Conservation (phyloP, 1,140 invertebrate genomes). For the Calliopsis andreniformis region DNA sequence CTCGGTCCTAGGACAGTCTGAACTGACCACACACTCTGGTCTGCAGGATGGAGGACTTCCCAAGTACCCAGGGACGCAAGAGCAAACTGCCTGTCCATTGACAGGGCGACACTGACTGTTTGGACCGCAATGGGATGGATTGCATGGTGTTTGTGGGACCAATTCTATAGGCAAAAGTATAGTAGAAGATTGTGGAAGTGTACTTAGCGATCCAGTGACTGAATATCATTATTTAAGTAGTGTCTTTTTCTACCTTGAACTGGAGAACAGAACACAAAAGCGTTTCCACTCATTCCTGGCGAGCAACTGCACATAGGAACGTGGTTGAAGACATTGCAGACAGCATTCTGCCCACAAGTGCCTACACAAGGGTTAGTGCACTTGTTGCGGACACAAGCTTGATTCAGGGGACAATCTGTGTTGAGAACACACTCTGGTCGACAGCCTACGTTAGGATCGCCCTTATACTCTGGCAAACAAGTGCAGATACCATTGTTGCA, state of each 20-base stretch:
- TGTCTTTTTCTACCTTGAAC: constrained; percentile 76
- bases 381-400: constrained; percentile 90
- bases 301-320: constrained; percentile 88
- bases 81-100: constrained; percentile 86
- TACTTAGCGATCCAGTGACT: too few species aligned
- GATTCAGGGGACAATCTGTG: constrained; percentile 90
- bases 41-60: constrained; percentile 87
- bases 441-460: constrained; percentile 83
- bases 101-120: constrained; percentile 85
- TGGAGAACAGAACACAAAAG: constrained; percentile 84
- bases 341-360: constrained; percentile 85
- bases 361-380: constrained; percentile 91
- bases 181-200: too few species aligned
- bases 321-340: constrained; percentile 87
- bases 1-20: constrained; percentile 84
- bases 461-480: constrained; percentile 86
- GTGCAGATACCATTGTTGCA: constrained; percentile 87
- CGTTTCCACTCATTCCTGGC: constrained; percentile 86
- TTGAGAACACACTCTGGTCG: constrained; percentile 90
- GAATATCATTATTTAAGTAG: background rate
- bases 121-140: constrained; percentile 83
- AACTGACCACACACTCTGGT: constrained; percentile 86
- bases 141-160: constrained; percentile 57
- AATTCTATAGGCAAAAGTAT: constrained; percentile 32
- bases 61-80: constrained; percentile 85